Percentiles rank a stretch among this genome's conserved stretches.
Evolutionary conservation across 2,113 vertebrate species (phyloP).

Genomic region (Rhineura floridana): DNA sequence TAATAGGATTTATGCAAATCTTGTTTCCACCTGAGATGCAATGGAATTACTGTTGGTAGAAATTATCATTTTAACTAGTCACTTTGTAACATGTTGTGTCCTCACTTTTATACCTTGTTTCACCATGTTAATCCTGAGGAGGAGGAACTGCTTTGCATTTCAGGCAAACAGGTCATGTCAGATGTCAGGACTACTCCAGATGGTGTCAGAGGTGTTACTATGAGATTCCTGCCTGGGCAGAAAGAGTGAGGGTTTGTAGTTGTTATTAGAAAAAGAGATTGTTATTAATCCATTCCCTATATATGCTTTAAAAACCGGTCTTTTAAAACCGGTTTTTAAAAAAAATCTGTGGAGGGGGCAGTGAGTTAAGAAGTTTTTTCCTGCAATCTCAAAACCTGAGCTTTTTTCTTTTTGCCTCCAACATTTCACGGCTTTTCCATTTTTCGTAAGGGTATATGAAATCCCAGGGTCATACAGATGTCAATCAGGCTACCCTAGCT

Average conservation of each 20-base stretch:
- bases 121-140: conserved; percentile 14
- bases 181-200: conserved; percentile 10
- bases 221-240: not conserved
- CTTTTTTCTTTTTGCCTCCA: not conserved
- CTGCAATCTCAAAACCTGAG: conserved; percentile 3
- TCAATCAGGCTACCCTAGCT: not conserved
- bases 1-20: conserved; percentile 62
- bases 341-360: not conserved
- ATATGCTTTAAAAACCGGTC: conserved; percentile 27
- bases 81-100: not conserved
- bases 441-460: conserved; percentile 27
- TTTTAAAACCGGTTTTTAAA: conserved; percentile 24
- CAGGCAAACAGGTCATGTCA: not conserved
- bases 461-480: not conserved
- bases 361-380: not conserved
- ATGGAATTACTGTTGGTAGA: conserved; percentile 35
- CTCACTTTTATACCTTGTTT: conserved; percentile 28
- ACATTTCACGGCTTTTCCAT: conserved; percentile 25
- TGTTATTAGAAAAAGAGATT: not conserved
- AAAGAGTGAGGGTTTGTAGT: not conserved
- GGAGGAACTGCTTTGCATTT: conserved; percentile 30
- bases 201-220: not conserved
- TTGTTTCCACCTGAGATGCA: conserved; percentile 38
- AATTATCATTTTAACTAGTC: not conserved
- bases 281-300: not conserved